Evolutionary conservation across 2,113 vertebrate species (phyloP).

Genomic region (Melanerpes aurifrons): DNA sequence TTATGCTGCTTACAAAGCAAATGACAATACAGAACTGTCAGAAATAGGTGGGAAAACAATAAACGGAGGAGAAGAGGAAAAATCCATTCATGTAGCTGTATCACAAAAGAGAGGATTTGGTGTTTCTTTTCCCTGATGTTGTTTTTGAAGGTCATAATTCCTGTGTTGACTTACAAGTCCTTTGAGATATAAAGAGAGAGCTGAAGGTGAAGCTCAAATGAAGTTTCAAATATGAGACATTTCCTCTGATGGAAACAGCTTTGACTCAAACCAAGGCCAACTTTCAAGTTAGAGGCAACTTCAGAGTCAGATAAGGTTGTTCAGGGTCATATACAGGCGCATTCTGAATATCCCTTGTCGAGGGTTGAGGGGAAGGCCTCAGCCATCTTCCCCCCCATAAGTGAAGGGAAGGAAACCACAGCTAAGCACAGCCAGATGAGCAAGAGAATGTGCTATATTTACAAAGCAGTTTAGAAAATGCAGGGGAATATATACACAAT

Average conservation of each 20-base stretch:
- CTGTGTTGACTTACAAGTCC: not conserved
- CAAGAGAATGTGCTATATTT: too few relatives aligned
- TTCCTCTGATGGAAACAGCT: not conserved
- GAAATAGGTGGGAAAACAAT: not conserved
- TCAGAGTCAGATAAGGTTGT: not conserved
- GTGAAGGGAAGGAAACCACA: too few relatives aligned
- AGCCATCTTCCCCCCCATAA: too few relatives aligned
- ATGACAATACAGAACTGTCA: not conserved
- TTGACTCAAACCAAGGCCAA: constrained; percentile 16
- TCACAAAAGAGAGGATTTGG: not conserved
- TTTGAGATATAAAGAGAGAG: not conserved
- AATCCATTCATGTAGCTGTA: not conserved
- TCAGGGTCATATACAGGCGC: not conserved
- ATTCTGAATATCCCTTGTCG: not conserved
- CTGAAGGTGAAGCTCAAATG: not conserved
- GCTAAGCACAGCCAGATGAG: too few relatives aligned
- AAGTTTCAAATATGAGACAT: not conserved
- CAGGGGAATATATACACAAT: too few relatives aligned
- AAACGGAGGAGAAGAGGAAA: not conserved
- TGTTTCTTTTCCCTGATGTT: not conserved
- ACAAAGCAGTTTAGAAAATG: too few relatives aligned
- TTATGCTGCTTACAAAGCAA: constrained; percentile 5
- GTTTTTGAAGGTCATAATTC: not conserved
- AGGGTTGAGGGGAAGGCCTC: too few relatives aligned
- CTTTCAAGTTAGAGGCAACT: not conserved